Conservation (phyloP, 1,140 invertebrate genomes). For the Nixonia krombeini region DNA sequence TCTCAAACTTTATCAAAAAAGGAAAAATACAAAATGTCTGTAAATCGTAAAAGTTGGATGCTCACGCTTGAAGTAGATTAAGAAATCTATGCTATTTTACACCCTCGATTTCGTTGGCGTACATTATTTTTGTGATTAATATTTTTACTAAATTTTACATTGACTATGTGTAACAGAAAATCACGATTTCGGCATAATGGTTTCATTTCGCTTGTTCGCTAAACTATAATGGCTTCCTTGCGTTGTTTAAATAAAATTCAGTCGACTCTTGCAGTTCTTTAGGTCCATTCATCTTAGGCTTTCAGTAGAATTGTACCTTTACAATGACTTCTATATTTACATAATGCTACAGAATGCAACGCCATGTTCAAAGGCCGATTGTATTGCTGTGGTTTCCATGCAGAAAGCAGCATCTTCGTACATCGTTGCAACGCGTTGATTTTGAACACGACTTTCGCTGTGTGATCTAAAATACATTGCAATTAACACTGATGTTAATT, state of each 20-base stretch:
- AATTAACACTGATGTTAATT: too few relatives aligned
- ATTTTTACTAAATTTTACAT: neutral
- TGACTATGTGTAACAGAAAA: too few relatives aligned
- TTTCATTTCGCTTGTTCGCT: too few relatives aligned
- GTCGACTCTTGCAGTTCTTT: neutral
- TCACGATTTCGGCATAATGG: too few relatives aligned
- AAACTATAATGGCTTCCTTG: too few relatives aligned
- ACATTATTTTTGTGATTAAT: neutral
- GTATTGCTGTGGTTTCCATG: constrained; percentile 68
- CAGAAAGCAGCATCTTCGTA: constrained; percentile 67
- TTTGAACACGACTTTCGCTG: constrained; percentile 67
- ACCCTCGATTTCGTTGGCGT: neutral
- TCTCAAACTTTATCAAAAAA: neutral
- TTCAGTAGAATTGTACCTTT: neutral
- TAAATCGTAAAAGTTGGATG: too few relatives aligned
- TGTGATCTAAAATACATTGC: constrained; percentile 65
- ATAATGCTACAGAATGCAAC: constrained; percentile 65
- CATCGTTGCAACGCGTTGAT: constrained; percentile 62
- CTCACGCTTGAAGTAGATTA: too few relatives aligned
- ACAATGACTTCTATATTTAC: constrained; percentile 52
- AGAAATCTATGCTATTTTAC: too few relatives aligned
- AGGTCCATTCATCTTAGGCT: too few relatives aligned
- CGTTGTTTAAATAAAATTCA: neutral
- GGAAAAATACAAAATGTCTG: too few relatives aligned
- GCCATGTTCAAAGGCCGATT: constrained; percentile 65